phyloP scores from a whole-genome alignment of 2,888 invertebrate species.

The Epistrophe grossulariae region DNA sequence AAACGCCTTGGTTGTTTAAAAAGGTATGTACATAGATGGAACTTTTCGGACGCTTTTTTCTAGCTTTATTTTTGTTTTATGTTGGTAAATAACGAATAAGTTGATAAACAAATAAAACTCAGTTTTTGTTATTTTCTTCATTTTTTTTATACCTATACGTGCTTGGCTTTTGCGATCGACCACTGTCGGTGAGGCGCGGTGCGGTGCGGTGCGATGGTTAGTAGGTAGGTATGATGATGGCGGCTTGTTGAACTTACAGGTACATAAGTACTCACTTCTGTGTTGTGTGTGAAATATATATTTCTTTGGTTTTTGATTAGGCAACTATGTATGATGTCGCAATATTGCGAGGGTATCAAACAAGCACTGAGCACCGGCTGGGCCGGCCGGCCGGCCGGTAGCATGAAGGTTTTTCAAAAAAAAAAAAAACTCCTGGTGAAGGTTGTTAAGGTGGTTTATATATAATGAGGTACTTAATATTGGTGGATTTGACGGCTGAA shows the following conservation, averaged over 20 bases:
- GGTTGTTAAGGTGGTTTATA: conserved; percentile 42
- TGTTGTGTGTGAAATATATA: conserved; percentile 51
- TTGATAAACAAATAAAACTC: conserved; percentile 65
- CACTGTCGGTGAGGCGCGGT: neutral
- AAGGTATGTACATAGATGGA: conserved; percentile 12
- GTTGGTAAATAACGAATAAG: conserved; percentile 68
- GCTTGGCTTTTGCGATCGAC: conserved; percentile 57
- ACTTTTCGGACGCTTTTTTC: conserved; percentile 32
- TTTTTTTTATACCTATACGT: conserved; percentile 41
- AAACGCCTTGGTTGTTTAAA: conserved; percentile 25
- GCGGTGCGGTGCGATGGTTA: neutral
- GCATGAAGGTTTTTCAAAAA: conserved; percentile 39
- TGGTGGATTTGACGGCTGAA: conserved; percentile 43
- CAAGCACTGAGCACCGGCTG: neutral
- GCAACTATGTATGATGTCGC: conserved; percentile 39
- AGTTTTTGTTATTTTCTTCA: conserved; percentile 24
- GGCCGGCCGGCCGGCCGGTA: conserved; percentile 46
- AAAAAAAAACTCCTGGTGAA: conserved; percentile 27
- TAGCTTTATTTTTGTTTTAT: conserved; percentile 45
- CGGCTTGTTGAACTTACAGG: conserved; percentile 21
- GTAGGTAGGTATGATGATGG: neutral
- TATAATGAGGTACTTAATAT: conserved; percentile 54
- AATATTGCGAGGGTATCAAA: conserved; percentile 2
- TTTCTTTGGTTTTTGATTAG: conserved; percentile 52
- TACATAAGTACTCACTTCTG: conserved; percentile 16